Percentiles rank a stretch among this genome's conserved stretches.
These are phyloP conservation scores for Vannuccia rotundouncinata DNA, from an alignment of 2,888 invertebrate species.

Conservation along the genomic window DNA sequence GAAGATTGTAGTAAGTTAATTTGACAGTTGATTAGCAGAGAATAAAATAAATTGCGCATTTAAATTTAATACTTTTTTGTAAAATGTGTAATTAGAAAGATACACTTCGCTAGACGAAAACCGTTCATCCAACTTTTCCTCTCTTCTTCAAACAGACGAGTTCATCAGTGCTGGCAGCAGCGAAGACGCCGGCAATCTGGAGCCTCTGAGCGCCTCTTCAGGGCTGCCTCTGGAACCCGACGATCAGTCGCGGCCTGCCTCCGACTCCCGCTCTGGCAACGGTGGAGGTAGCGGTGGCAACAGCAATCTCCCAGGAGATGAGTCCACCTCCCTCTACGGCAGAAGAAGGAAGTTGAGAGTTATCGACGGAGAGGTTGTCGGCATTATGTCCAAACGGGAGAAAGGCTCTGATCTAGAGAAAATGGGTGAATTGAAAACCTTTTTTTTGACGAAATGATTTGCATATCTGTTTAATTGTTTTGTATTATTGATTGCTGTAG, in stretches of 20 bases:
- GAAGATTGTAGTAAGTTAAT: neutral
- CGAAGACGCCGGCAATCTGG: neutral
- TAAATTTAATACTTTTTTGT: no score
- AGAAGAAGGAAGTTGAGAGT: conserved; percentile 28
- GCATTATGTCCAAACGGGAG: conserved; percentile 5
- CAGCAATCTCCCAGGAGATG: neutral
- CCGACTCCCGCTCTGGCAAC: neutral
- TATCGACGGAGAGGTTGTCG: conserved; percentile 34
- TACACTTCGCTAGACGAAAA: no score
- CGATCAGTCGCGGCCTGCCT: neutral
- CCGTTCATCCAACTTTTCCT: no score
- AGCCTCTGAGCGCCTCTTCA: neutral
- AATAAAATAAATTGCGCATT: neutral
- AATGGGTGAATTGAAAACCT: no score
- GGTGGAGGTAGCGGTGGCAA: neutral
- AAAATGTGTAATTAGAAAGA: no score
- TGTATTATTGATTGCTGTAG: no score
- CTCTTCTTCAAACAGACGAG: no score
- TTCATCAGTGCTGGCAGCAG: neutral
- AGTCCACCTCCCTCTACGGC: conserved; percentile 28
- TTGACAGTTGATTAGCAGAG: neutral
- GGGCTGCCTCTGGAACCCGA: neutral
- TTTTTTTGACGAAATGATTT: no score
- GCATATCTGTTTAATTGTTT: no score
- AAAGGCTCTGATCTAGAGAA: neutral